phyloP scores from a whole-genome alignment of 1,140 invertebrate genomes.

The Metopolophium dirhodum region DNA sequence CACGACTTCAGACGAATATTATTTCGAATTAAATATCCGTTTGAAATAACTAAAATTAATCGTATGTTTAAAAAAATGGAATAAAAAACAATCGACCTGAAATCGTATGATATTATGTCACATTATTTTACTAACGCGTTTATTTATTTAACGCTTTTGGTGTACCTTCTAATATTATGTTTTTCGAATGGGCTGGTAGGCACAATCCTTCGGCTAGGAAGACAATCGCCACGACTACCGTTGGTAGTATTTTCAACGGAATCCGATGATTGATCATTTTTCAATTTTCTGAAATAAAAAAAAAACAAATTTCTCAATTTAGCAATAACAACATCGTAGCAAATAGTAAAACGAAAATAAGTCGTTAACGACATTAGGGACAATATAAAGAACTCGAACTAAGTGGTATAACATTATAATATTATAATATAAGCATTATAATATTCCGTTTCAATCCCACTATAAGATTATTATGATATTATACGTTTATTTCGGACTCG shows the following conservation, averaged over 20 bases:
- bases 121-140: neutral
- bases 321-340: neutral
- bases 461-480: neutral
- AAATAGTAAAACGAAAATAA: neutral
- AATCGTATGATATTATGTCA: neutral
- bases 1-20: neutral
- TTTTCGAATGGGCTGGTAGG: slow-evolving; percentile 22
- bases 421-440: neutral
- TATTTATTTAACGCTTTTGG: neutral
- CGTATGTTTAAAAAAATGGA: neutral
- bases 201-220: neutral
- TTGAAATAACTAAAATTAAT: neutral
- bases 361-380: too few relatives aligned
- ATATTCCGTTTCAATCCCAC: neutral
- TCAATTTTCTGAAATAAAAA: slow-evolving; percentile 37
- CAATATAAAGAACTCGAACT: too few relatives aligned
- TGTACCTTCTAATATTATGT: slow-evolving; percentile 13
- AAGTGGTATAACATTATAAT: neutral
- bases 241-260: neutral
- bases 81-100: neutral
- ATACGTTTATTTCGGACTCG: neutral
- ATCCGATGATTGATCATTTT: neutral
- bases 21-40: neutral
- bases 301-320: neutral
- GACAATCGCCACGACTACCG: neutral